Conservation (phyloP, 2,797 vertebrate species). For the Clarias fuscus region DNA sequence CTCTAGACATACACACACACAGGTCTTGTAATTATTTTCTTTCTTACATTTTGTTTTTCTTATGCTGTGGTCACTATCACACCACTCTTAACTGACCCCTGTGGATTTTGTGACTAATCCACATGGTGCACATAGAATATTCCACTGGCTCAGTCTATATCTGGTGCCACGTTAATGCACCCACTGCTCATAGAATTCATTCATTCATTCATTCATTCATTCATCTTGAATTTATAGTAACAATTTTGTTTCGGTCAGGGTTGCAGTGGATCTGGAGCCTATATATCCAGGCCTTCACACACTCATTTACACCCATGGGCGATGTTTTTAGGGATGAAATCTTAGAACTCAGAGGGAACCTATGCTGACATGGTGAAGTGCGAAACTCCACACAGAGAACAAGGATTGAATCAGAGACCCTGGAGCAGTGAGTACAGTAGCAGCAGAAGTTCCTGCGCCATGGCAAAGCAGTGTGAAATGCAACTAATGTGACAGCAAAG, state of each 20-base stretch:
- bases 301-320: not conserved
- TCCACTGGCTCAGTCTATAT: no score
- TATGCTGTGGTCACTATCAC: not conserved
- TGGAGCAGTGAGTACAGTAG: not conserved
- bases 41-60: conserved; percentile 5
- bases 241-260: not conserved
- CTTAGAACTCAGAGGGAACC: not conserved
- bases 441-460: not conserved
- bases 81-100: no score
- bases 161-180: not conserved
- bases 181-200: not conserved
- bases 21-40: not conserved
- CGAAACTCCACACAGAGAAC: not conserved
- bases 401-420: not conserved
- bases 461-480: not conserved
- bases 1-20: not conserved
- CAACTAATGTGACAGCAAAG: not conserved
- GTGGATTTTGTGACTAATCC: not conserved
- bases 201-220: no score
- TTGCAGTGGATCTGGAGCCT: not conserved
- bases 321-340: not conserved
- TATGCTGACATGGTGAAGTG: not conserved
- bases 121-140: not conserved
- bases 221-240: not conserved
- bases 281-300: not conserved